Base-by-base conservation (phyloP, 2,113 vertebrate genomes). In the Burhinus oedicnemus region DNA sequence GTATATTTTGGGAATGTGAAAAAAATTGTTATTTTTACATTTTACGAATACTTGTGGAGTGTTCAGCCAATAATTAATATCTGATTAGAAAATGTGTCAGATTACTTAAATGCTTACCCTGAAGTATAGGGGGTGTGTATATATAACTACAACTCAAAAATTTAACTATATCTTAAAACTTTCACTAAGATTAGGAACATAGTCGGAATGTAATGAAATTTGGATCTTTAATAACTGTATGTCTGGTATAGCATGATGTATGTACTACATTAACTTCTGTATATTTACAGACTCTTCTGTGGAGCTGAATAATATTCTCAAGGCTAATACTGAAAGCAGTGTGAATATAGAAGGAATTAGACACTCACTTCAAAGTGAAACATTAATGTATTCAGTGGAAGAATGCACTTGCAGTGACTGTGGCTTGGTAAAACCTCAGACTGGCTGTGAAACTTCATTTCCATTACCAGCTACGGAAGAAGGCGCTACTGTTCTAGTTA, bases 381-480 rank as follows among this genome's bases (percentile, higher is more conserved):
- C 89, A 44, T 79, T 96, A 82, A 96, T 65, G 88, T 98, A 97
- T 75, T 97, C 97, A 7, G 96, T 98, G 49, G 96, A 98, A 92
- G 98, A 98, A 84, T 98, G 97, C 21, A 96, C 94, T 54, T 98
- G 97, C 70, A 95, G 96, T 75, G 97, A 98, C 87, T 98, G 97
- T 80, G 92, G 86, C 87, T 81, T 66, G 69, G 89, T 81, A 81
- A 93, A 93, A 80, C 47, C 38, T 12, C 93, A 95, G 65, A 30
- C 40, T 3, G 95, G 85, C 72, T 87, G 85, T 87, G 98, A 98
- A 86, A 96, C 96, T 49, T 91, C 95, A 74, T 98, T 99, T 79
- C 99, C 98, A 30, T 95, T 99, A 58, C 98, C 98, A 47, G 98
- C 98, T 52, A 98, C 98, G 66, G 98, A 99, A 94, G 98, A 99